These are phyloP conservation scores for Haliclystus octoradiatus DNA, from an alignment of 30 jellyfish, hydroid and myxozoan genomes.

Conservation along the genomic window DNA sequence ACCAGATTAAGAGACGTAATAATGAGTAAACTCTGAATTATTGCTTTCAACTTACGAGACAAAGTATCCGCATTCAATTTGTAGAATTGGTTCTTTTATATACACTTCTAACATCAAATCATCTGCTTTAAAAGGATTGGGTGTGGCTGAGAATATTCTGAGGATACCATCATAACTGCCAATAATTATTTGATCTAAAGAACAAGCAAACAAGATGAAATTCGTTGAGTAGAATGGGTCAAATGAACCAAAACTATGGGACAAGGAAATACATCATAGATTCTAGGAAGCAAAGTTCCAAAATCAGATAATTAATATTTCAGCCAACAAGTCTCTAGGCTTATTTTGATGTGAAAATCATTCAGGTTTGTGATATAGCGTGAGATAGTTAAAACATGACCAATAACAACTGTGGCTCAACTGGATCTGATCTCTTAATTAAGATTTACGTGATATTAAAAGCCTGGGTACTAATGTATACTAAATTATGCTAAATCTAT, in stretches of 20 bases:
- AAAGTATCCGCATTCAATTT: constrained; percentile 52
- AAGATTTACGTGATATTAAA: too few relatives aligned
- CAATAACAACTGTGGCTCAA: too few relatives aligned
- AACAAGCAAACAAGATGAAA: too few relatives aligned
- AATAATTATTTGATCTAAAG: constrained; percentile 44
- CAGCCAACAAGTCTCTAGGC: background rate
- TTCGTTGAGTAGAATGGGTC: background rate
- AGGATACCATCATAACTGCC: constrained; percentile 75
- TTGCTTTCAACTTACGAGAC: constrained; percentile 65
- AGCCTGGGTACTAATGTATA: too few relatives aligned
- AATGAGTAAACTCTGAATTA: too few relatives aligned
- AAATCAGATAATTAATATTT: background rate
- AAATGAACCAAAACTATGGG: constrained; percentile 2
- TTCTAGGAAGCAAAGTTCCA: constrained; percentile 1
- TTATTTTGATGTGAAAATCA: background rate
- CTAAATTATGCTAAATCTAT: too few relatives aligned
- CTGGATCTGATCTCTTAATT: too few relatives aligned
- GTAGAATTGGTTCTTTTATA: constrained; percentile 59
- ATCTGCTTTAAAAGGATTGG: constrained; percentile 57
- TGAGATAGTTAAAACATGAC: too few relatives aligned
- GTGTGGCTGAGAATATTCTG: constrained; percentile 44
- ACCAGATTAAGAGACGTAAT: too few relatives aligned
- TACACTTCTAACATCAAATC: constrained; percentile 74
- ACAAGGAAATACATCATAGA: background rate
- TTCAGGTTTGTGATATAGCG: background rate